Conservation (phyloP, 2,888 invertebrate genomes). For the Drosophila quinaria region DNA sequence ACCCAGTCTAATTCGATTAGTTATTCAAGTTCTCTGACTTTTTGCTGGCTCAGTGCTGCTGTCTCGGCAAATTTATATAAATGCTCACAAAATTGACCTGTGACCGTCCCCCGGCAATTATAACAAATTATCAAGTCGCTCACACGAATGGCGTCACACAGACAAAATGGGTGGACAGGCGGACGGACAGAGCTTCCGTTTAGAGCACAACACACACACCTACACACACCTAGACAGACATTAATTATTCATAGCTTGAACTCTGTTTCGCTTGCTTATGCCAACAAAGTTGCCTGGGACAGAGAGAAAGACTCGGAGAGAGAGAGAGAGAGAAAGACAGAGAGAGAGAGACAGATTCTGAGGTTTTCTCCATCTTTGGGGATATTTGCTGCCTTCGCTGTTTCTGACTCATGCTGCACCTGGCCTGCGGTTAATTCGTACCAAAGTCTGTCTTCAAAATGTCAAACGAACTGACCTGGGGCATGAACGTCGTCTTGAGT, state of each 20-base stretch:
- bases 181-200: conserved; percentile 24
- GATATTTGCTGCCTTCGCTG: conserved; percentile 62
- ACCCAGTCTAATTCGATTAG: conserved; percentile 58
- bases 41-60: conserved; percentile 52
- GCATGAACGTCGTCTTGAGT: conserved; percentile 20
- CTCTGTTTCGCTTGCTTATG: conserved; percentile 33
- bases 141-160: conserved; percentile 60
- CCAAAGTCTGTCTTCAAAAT: conserved; percentile 62
- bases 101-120: conserved; percentile 77
- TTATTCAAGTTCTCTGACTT: conserved; percentile 56
- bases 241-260: conserved; percentile 79
- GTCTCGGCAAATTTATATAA: conserved; percentile 72
- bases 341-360: conserved; percentile 1
- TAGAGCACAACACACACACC: conserved; percentile 21
- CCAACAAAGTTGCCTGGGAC: conserved; percentile 30
- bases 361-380: conserved; percentile 62
- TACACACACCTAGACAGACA: conserved; percentile 53
- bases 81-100: conserved; percentile 79
- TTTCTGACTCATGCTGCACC: conserved; percentile 34
- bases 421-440: conserved; percentile 56
- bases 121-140: conserved; percentile 79
- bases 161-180: conserved; percentile 15
- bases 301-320: neutral
- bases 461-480: conserved; percentile 63
- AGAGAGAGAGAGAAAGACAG: neutral